Evolutionary conservation across 37 sponge, comb jelly and placozoan species (phyloP).

Genomic region (Aphrocallistes beatrix): DNA sequence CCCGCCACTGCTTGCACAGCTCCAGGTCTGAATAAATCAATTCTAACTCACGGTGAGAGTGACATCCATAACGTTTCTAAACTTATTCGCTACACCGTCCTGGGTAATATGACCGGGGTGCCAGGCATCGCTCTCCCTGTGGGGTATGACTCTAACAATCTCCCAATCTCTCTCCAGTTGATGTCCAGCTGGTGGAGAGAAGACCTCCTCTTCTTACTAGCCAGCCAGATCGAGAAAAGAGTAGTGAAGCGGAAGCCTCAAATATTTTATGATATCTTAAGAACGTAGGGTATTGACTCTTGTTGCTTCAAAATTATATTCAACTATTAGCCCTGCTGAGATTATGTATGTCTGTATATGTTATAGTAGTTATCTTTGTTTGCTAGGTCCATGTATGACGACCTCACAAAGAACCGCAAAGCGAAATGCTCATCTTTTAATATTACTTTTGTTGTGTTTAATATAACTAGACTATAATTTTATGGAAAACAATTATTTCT

Average conservation of each 20-base stretch:
- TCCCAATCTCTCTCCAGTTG: constrained; percentile 76
- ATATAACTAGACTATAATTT: no score
- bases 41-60: constrained; percentile 22
- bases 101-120: constrained; percentile 53
- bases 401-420: no score
- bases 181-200: constrained; percentile 81
- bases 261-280: constrained; percentile 29
- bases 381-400: no score
- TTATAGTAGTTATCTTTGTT: no score
- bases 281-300: no score
- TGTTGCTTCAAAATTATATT: no score
- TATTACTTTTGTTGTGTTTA: no score
- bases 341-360: no score
- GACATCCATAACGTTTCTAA: constrained; percentile 18
- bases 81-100: constrained; percentile 36
- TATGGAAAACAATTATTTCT: no score
- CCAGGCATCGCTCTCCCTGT: constrained; percentile 56
- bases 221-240: constrained; percentile 45
- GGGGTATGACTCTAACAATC: constrained; percentile 32
- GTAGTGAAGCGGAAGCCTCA: constrained; percentile 25
- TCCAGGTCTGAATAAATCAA: constrained; percentile 26
- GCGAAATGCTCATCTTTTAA: no score
- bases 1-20: constrained; percentile 41
- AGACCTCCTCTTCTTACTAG: constrained; percentile 47
- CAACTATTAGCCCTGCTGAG: no score